These are phyloP conservation scores for Meteorus cinctellus DNA, from an alignment of 2,888 invertebrate genomes.

Conservation along the genomic window DNA sequence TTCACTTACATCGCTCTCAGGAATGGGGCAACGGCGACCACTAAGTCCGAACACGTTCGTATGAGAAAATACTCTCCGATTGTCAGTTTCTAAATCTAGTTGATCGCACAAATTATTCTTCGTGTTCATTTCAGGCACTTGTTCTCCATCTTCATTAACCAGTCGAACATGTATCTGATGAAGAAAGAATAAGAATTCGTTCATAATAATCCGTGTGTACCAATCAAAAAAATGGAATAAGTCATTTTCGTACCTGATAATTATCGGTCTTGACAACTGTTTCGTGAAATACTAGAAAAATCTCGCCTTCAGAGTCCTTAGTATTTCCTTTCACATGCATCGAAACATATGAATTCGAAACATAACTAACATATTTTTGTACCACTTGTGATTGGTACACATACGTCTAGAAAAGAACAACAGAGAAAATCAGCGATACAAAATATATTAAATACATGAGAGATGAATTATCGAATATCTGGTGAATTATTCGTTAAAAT, in stretches of 20 bases:
- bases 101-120: slow-evolving; percentile 18
- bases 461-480: neutral
- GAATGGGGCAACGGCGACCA: slow-evolving; percentile 19
- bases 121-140: neutral
- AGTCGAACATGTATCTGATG: neutral
- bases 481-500: neutral
- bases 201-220: too few relatives aligned
- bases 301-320: neutral
- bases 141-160: neutral
- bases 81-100: slow-evolving; percentile 9
- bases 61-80: slow-evolving; percentile 3
- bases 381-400: neutral
- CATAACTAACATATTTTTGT: slow-evolving; percentile 20
- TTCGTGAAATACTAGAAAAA: slow-evolving; percentile 15
- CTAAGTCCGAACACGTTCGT: slow-evolving; percentile 14
- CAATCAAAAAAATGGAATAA: too few relatives aligned
- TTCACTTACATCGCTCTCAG: neutral
- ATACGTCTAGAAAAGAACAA: neutral
- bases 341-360: slow-evolving; percentile 22
- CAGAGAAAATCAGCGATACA: neutral
- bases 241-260: neutral
- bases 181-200: neutral
- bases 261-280: slow-evolving; percentile 1
- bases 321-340: neutral
- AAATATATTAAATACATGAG: neutral